Evolutionary conservation across 2,113 vertebrate species (phyloP), one percentile per base, ranked within the genome.

Genomic region (Mola mola): DNA sequence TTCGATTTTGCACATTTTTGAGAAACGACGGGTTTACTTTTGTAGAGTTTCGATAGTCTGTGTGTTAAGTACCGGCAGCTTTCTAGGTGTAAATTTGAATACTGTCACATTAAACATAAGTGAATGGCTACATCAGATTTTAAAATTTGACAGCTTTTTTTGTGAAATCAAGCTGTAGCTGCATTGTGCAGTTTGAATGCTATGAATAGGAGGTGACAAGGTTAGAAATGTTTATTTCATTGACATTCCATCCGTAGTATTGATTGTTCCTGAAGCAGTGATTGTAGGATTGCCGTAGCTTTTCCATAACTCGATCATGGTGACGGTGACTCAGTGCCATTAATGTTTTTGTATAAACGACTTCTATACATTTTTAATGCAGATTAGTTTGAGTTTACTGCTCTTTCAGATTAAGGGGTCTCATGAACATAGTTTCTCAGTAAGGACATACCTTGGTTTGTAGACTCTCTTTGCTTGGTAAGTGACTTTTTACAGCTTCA

Each of bases 1-100:
- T 94, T 94, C 60, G 66, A 93, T 96, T 96, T 97, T 98, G 95
- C 96, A 98, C 95, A 95, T 94, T 92, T n/a, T 85, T 87, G 89
- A 86, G 91, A 92, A 88, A 87, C 84, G 85, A 84, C 90, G 74
- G 78, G 85, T 92, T 92, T 90, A 88, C 79, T 85, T 90, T 90
- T 78, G 75, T 82, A 83, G 67, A 83, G 61, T 70, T 66, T 67
- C 78, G 49, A 86, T 81, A 88, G 82, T 92, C 93, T 87, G 92
- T 87, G 89, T 88, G 85, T 82, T 89, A 92, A 89, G 87, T 94
- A 93, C 90, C 87, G 93, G 94, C 93, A 94, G 94, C 92, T 94
- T 95, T 72, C 93, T 71, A 91, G 92, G 89, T 87, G 88, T 92
- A 90, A 90, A 81, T 92, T 94, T 93, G 89, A 93, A 94, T 92